These are phyloP conservation scores for Anser cygnoides DNA, from an alignment of 2,113 vertebrate genomes.

Conservation along the genomic window DNA sequence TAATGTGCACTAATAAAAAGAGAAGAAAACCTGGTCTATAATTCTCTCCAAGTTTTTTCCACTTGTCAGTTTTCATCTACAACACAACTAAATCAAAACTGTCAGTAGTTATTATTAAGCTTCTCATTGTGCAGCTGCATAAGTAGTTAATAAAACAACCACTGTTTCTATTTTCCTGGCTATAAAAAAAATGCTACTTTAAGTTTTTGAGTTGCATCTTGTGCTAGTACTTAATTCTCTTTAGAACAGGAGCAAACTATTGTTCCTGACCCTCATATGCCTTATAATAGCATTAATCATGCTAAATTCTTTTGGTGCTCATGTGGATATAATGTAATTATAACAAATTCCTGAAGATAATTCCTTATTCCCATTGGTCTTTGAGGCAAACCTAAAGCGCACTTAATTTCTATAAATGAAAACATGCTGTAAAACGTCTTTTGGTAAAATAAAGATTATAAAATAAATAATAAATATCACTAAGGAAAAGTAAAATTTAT, in stretches of 20 bases:
- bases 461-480: background rate
- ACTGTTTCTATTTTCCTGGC: background rate
- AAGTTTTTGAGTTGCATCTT: background rate
- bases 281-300: slow-evolving; percentile 69
- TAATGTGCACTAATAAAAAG: background rate
- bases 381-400: background rate
- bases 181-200: background rate
- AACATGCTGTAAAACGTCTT: background rate
- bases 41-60: background rate
- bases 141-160: background rate
- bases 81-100: background rate
- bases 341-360: slow-evolving; percentile 58
- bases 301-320: slow-evolving; percentile 67
- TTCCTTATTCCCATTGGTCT: slow-evolving; percentile 14
- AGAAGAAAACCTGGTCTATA: background rate
- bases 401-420: background rate
- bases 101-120: background rate
- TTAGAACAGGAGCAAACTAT: slow-evolving; percentile 16
- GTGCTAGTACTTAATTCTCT: background rate
- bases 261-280: slow-evolving; percentile 33
- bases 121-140: background rate
- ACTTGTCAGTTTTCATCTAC: slow-evolving; percentile 6
- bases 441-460: background rate
- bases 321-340: slow-evolving; percentile 68
- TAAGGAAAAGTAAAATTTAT: background rate